Evolutionary conservation across 2,797 vertebrate genomes (phyloP), one percentile per base, ranked within the genome.

Genomic region (Oreonectes daqikongensis): DNA sequence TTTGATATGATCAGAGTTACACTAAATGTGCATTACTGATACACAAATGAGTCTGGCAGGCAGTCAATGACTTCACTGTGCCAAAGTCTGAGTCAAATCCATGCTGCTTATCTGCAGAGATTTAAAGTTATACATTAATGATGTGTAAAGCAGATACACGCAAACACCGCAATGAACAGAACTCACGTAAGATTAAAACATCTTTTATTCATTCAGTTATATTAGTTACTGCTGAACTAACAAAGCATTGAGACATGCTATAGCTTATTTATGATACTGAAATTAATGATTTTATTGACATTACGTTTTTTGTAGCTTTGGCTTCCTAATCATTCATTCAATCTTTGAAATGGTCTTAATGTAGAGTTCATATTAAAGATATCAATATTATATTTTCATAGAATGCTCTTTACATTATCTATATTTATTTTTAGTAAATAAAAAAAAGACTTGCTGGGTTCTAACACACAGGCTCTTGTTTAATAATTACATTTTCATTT

Each of bases 191-290:
- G 50, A 53, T 59, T 9, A 10, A 61, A 53, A 35, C 35, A 50
- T 71, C n/a, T n/a, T n/a, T 66, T 77, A 12, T 44, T 66, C 40
- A 44, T 15, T 61, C 7, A 65, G 48, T 80, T 72, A 72, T 38
- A 11, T 42, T 38, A 24, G 15, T 52, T 11, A 69, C 48, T 40
- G 28, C 71, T 75, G 53, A 57, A 26, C 12, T 14, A 6, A 24
- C 9, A 40, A 40, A 10, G 11, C n/a, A n/a, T n/a, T n/a, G n/a
- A n/a, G n/a, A n/a, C n/a, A n/a, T n/a, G n/a, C n/a, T n/a, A n/a
- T n/a, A n/a, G n/a, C n/a, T n/a, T 52, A 52, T 20, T 52, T n/a
- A 52, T 22, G 9, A 12, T 20, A 3, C 11, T 24, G 11, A 42
- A 42, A 42, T 42, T 42, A 15, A 42, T 24, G 12, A 57, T 26